Evolutionary conservation across 2,888 invertebrate genomes (phyloP), one percentile per base, ranked within the genome.

Genomic region (Megastigmus dorsalis): DNA sequence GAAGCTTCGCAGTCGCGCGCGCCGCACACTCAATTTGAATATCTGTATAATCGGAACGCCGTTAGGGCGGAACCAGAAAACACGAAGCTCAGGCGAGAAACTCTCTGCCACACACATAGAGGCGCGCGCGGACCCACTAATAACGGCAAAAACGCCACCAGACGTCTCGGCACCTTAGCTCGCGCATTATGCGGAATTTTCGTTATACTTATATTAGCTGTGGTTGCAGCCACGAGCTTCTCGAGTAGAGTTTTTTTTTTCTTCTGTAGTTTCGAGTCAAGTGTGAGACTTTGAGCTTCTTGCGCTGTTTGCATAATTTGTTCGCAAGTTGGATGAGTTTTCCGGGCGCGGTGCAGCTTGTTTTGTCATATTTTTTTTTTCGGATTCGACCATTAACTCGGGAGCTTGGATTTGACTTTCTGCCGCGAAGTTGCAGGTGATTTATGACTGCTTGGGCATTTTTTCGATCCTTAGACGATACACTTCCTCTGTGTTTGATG

Each of bases 41-140:
- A 88, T 86, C 83, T 85, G 88, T 85, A 88, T 88, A 88, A 88
- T 87, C 84, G 83, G 84, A 83, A 88, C 87, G 86, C 80, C 84
- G 86, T 87, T 88, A 82, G 88, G 88, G 88, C 88, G 88, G 84
- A 84, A 82, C 83, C 83, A 84, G 83, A 84, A 83, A 80, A 79
- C 81, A 79, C 30, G 57, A 2, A 38, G 13, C 18, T 80, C 65
- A 85, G 86, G 86, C 74, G 81, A 79, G 66, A 80, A 84, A 85
- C 85, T 83, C 81, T 84, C 81, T 7, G 55, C 2, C 45, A 36
- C n/a, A 52, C 65, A 50, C 38, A 1, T n/a, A 20, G n/a, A n/a
- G 20, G 20, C 45, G 45, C 20, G n/a, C 48, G 15, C 15, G n/a
- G 20, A 28, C 48, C 41, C 28, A 18, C 48, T 66, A 54, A 65